These are phyloP conservation scores for Eubasilissa splendida DNA, from an alignment of 2,888 invertebrate genomes.

Conservation along the genomic window DNA sequence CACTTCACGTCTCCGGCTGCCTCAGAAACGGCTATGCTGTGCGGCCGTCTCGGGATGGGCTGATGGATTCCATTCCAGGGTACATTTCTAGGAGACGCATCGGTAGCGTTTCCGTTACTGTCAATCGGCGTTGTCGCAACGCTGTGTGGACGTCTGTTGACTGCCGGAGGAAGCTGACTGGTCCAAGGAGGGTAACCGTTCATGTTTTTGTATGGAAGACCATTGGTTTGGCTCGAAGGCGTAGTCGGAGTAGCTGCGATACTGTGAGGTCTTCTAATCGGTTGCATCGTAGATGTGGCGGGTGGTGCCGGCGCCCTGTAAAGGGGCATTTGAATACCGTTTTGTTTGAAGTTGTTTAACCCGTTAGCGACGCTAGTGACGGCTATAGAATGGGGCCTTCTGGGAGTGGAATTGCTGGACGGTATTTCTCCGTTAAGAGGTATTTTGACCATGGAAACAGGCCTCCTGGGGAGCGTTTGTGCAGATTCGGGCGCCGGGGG, in stretches of 20 bases:
- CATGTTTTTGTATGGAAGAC: conserved; percentile 59
- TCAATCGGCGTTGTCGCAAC: conserved; percentile 58
- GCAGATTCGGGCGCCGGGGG: conserved; percentile 68
- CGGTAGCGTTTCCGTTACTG: conserved; percentile 49
- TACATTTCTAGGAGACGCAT: conserved; percentile 60
- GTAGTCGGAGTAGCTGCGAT: conserved; percentile 70
- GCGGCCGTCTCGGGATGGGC: conserved; percentile 57
- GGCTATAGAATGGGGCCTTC: conserved; percentile 58
- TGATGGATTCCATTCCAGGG: conserved; percentile 62
- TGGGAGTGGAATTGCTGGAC: conserved; percentile 58
- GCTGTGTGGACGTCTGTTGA: conserved; percentile 60
- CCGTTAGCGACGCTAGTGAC: conserved; percentile 54
- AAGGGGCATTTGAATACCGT: conserved; percentile 63
- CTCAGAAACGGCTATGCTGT: conserved; percentile 58
- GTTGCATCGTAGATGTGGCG: conserved; percentile 61
- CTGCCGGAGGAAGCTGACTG: conserved; percentile 53
- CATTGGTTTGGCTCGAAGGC: conserved; percentile 46
- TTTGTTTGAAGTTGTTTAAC: conserved; percentile 61
- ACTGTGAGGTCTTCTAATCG: conserved; percentile 74
- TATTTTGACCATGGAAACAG: conserved; percentile 54
- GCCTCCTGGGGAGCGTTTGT: conserved; percentile 56
- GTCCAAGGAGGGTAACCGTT: conserved; percentile 58
- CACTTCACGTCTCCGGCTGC: conserved; percentile 48
- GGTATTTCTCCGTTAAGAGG: conserved; percentile 60
- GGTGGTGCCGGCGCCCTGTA: conserved; percentile 71